phyloP scores from a whole-genome alignment of 1,140 invertebrate genomes.

The Pachypsylla venusta region DNA sequence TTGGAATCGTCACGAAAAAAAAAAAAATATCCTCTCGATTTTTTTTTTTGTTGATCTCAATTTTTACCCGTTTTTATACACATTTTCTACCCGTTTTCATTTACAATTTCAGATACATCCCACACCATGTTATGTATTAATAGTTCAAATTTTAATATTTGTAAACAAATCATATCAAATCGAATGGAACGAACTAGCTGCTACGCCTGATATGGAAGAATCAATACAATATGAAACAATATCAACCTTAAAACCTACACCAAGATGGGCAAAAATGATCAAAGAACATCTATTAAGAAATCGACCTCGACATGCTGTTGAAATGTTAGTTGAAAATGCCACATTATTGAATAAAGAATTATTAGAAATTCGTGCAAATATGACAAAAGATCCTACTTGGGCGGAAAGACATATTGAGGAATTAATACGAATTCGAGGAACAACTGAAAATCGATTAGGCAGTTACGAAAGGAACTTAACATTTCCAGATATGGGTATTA shows the following conservation, averaged over 20 bases:
- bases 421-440: neutral
- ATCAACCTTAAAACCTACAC: neutral
- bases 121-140: too few relatives aligned
- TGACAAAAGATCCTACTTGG: neutral
- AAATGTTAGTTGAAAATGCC: neutral
- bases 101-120: too few relatives aligned
- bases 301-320: neutral
- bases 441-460: neutral
- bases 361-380: neutral
- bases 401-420: neutral
- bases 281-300: neutral
- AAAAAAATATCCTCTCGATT: too few relatives aligned
- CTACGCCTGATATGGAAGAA: neutral
- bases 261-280: neutral
- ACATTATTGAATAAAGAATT: neutral
- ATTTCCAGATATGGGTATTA: neutral
- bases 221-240: conserved; percentile 1
- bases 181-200: too few relatives aligned
- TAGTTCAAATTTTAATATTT: too few relatives aligned
- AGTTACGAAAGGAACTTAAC: neutral
- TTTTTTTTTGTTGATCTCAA: too few relatives aligned
- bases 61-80: too few relatives aligned
- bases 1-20: too few relatives aligned
- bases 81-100: too few relatives aligned
- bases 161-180: too few relatives aligned